Conservation (phyloP, 2,113 vertebrate species). For the Nothobranchius kuhntae region DNA sequence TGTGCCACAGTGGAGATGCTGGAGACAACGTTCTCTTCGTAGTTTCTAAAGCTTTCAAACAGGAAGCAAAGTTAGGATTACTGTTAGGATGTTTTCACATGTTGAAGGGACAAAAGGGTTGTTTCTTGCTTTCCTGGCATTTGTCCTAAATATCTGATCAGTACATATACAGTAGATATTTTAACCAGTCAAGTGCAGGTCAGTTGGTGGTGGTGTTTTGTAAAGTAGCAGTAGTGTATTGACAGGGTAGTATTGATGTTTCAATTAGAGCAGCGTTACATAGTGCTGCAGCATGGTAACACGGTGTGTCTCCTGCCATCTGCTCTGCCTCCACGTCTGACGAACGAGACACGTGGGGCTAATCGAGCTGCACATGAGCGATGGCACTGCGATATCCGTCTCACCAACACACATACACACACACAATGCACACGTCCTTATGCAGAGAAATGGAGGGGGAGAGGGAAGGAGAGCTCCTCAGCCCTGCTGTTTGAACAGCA, state of each 20-base stretch:
- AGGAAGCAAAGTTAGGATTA: slow-evolving; percentile 41
- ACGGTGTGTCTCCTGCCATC: slow-evolving; percentile 78
- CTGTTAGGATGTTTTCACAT: slow-evolving; percentile 33
- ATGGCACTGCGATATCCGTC: slow-evolving; percentile 67
- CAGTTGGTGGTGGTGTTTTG: slow-evolving; percentile 55
- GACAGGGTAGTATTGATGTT: slow-evolving; percentile 80
- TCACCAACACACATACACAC: slow-evolving; percentile 39
- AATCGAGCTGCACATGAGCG: slow-evolving; percentile 80
- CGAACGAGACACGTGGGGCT: slow-evolving; percentile 80
- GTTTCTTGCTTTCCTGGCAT: slow-evolving; percentile 2
- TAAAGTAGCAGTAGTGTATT: slow-evolving; percentile 70
- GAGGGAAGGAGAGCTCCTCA: slow-evolving; percentile 41
- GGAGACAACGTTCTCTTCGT: slow-evolving; percentile 31
- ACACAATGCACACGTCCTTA: slow-evolving; percentile 64
- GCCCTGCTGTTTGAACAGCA: slow-evolving; percentile 68
- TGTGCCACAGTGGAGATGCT: slow-evolving; percentile 44
- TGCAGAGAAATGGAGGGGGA: slow-evolving; percentile 59
- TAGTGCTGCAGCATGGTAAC: slow-evolving; percentile 76
- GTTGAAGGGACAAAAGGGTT: background rate
- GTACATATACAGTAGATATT: background rate
- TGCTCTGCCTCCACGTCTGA: slow-evolving; percentile 79
- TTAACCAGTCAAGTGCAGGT: slow-evolving; percentile 50
- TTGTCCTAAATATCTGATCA: slow-evolving; percentile 27
- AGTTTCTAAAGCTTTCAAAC: slow-evolving; percentile 41
- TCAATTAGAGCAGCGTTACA: slow-evolving; percentile 81